Evolutionary conservation across 2,797 vertebrate species (phyloP).

Genomic region (Mormyrops boulengeri): DNA sequence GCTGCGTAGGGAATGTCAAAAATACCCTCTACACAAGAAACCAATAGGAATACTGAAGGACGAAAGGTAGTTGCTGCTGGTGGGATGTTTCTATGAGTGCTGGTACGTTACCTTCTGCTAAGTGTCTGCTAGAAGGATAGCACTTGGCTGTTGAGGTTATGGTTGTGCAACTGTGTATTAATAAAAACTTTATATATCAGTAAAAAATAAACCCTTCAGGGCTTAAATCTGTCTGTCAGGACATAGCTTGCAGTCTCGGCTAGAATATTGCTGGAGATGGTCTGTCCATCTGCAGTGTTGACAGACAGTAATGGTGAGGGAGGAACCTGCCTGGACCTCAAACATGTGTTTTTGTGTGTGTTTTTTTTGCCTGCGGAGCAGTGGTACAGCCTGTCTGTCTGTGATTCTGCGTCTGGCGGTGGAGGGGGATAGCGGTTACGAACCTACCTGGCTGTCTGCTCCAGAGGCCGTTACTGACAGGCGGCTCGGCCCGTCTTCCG

Average conservation of each 20-base stretch:
- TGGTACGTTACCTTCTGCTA: neutral
- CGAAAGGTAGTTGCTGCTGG: neutral
- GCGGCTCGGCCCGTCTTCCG: neutral
- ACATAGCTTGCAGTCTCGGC: neutral
- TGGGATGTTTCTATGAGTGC: neutral
- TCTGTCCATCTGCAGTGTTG: constrained; percentile 8
- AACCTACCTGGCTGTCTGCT: neutral
- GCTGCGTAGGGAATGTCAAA: neutral
- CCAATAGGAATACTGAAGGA: neutral
- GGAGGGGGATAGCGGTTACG: neutral
- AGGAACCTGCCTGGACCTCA: neutral
- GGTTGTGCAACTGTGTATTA: neutral
- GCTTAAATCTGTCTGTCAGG: constrained; percentile 6
- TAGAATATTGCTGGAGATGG: neutral
- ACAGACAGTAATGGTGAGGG: neutral
- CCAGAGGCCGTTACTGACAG: neutral
- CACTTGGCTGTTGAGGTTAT: neutral
- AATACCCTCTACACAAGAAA: neutral
- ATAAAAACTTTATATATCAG: constrained; percentile 2
- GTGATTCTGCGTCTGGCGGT: neutral
- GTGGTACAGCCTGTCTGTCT: neutral
- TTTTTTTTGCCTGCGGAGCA: neutral
- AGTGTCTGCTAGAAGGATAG: neutral
- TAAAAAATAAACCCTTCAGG: neutral
- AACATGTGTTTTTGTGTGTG: neutral